Conservation (phyloP, 2,797 vertebrate genomes). For the Apodemus agrarius region DNA sequence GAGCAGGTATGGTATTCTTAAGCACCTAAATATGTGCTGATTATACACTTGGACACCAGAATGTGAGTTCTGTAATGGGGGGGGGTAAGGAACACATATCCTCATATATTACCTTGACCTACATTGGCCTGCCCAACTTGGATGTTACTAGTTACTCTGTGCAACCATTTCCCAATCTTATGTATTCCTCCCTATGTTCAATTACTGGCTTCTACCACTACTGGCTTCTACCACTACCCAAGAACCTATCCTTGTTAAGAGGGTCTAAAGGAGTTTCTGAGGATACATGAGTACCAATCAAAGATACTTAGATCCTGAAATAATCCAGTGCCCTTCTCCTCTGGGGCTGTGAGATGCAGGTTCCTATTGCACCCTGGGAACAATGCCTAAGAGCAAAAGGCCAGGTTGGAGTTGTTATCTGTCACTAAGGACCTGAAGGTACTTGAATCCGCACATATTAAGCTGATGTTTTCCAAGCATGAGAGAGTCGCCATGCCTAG, state of each 20-base stretch:
- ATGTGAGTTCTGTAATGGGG: background rate
- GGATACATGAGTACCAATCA: background rate
- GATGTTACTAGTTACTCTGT: background rate
- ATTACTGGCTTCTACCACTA: slow-evolving; percentile 7
- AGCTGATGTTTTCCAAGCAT: background rate
- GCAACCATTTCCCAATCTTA: background rate
- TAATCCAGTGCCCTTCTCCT: slow-evolving; percentile 1
- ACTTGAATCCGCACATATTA: background rate
- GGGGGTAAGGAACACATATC: background rate
- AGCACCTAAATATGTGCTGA: background rate
- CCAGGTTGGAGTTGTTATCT: slow-evolving; percentile 8
- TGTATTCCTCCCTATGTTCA: background rate
- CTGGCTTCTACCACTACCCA: background rate
- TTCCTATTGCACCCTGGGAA: background rate
- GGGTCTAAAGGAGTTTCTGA: background rate
- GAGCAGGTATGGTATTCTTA: background rate
- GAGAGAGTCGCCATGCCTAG: background rate
- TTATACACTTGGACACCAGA: background rate
- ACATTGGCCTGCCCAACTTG: background rate
- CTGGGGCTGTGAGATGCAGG: background rate
- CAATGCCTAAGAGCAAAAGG: slow-evolving; percentile 36
- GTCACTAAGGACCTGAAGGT: background rate
- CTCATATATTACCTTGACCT: background rate
- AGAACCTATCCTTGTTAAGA: background rate
- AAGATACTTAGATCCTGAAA: background rate